These are phyloP conservation scores for Bryconaethiops microstoma DNA, from an alignment of 2,797 vertebrate species.

Conservation along the genomic window DNA sequence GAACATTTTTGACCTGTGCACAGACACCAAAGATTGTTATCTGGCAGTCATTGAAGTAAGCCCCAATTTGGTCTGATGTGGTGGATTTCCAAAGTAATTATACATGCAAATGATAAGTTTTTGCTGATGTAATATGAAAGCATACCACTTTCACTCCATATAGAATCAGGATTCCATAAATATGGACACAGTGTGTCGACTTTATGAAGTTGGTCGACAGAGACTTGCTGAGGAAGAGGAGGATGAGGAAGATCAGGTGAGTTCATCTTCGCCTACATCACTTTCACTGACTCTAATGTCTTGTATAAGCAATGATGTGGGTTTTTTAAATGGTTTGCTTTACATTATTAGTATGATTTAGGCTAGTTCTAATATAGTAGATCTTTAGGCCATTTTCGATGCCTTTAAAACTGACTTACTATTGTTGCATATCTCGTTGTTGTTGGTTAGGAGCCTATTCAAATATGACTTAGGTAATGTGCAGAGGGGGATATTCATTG, in stretches of 20 bases:
- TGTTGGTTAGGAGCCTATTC: too few relatives aligned
- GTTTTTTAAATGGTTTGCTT: too few relatives aligned
- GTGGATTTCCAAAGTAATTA: not conserved
- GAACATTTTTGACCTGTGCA: slow-evolving; percentile 98
- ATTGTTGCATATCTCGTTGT: too few relatives aligned
- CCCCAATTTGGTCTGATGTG: not conserved
- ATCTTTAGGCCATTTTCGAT: too few relatives aligned
- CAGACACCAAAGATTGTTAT: slow-evolving; percentile 98
- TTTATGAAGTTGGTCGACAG: slow-evolving; percentile 97
- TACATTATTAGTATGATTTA: too few relatives aligned
- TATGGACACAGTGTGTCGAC: slow-evolving; percentile 95
- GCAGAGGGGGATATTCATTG: too few relatives aligned
- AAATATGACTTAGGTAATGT: too few relatives aligned
- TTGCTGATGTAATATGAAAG: not conserved
- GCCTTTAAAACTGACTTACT: too few relatives aligned
- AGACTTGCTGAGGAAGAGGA: slow-evolving; percentile 97
- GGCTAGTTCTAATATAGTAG: too few relatives aligned
- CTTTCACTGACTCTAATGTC: too few relatives aligned
- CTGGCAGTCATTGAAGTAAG: slow-evolving; percentile 97
- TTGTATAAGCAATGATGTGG: too few relatives aligned
- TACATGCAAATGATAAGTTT: not conserved
- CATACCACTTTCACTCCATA: not conserved
- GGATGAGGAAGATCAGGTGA: slow-evolving; percentile 97
- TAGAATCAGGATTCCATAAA: slow-evolving; percentile 98
- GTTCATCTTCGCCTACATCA: too few relatives aligned